Percentiles rank a stretch among this genome's conserved stretches.
These are phyloP conservation scores for Mellilla xanthometata DNA, from an alignment of 2,888 invertebrate genomes.

Conservation along the genomic window DNA sequence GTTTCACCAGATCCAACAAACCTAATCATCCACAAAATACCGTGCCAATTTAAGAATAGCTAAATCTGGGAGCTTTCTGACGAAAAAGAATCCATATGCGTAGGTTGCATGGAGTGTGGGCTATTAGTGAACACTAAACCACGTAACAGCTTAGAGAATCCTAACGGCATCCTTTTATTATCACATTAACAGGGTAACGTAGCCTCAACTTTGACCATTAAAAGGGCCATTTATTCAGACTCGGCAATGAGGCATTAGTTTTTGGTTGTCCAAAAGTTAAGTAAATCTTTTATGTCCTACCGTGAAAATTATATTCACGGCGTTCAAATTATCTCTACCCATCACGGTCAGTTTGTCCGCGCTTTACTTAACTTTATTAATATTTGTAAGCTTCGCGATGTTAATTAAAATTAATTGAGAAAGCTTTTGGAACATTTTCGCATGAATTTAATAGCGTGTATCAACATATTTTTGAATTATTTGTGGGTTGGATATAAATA, in stretches of 20 bases:
- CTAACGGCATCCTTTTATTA: constrained; percentile 12
- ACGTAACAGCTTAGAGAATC: constrained; percentile 7
- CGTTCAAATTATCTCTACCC: constrained; percentile 20
- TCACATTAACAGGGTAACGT: constrained; percentile 6
- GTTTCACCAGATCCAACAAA: neutral
- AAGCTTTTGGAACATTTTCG: constrained; percentile 14
- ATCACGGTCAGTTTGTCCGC: constrained; percentile 12
- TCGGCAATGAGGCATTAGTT: constrained; percentile 17
- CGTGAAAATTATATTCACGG: constrained; percentile 19
- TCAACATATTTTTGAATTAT: too few species aligned
- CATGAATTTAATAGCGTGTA: neutral
- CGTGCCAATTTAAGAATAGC: too few species aligned
- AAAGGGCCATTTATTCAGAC: constrained; percentile 5
- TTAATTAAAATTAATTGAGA: constrained; percentile 28
- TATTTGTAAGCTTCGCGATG: constrained; percentile 20
- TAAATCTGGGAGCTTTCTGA: too few species aligned
- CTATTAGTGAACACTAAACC: constrained; percentile 5
- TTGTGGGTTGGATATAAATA: too few species aligned
- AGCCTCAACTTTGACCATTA: constrained; percentile 16
- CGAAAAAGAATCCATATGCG: too few species aligned
- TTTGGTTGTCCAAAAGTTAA: constrained; percentile 8
- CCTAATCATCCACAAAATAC: neutral
- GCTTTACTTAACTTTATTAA: constrained; percentile 27
- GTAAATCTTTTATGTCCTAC: constrained; percentile 4
- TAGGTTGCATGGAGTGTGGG: too few species aligned